Conservation (phyloP, 2,113 vertebrate genomes). For the Indicator maculatus region DNA sequence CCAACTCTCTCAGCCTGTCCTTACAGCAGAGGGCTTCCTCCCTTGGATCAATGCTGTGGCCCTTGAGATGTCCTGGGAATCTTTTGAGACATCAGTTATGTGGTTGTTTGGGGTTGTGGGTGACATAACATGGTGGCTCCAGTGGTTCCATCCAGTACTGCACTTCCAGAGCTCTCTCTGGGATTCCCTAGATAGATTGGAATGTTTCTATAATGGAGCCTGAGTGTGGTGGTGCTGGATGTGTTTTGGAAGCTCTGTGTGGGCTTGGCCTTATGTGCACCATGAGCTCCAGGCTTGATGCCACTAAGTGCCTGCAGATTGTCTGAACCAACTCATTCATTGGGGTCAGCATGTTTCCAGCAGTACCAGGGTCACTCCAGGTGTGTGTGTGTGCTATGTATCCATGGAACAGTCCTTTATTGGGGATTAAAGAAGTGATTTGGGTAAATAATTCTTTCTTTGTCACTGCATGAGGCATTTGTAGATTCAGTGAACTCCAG, state of each 20-base stretch:
- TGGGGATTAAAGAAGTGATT: not conserved
- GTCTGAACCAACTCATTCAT: not conserved
- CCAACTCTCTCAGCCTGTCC: no score
- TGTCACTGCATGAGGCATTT: not conserved
- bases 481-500: not conserved
- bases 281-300: not conserved
- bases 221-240: not conserved
- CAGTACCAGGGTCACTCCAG: not conserved
- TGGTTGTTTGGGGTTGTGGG: not conserved
- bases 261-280: accelerated
- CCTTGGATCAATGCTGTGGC: no score
- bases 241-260: not conserved
- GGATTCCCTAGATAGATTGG: not conserved
- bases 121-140: not conserved
- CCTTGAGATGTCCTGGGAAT: not conserved
- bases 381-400: accelerated
- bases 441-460: not conserved
- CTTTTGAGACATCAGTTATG: not conserved
- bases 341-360: not conserved
- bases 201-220: accelerated
- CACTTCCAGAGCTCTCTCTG: not conserved
- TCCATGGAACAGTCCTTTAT: accelerated
- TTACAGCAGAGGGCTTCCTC: no score
- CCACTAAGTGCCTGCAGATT: accelerated
- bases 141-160: not conserved